These are phyloP conservation scores for Danionella dracula DNA, from an alignment of 2,797 vertebrate species.

Conservation along the genomic window DNA sequence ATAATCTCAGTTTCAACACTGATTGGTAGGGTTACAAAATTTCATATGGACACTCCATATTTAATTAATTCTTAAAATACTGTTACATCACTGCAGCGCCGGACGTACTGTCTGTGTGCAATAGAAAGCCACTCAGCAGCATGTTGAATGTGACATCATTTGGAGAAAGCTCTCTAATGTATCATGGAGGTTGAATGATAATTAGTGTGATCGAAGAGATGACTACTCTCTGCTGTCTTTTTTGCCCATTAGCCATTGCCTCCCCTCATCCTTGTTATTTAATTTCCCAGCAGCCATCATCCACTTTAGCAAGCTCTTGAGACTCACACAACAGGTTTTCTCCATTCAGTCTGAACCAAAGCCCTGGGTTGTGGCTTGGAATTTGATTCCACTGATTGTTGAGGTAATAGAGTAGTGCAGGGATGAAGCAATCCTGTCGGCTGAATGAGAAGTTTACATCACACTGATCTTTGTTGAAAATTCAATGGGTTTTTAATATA, in stretches of 20 bases:
- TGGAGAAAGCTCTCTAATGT: background rate
- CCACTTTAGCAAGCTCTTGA: constrained; percentile 12
- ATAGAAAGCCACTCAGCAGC: too few relatives aligned
- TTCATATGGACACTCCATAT: too few relatives aligned
- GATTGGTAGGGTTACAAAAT: too few relatives aligned
- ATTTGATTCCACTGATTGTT: background rate
- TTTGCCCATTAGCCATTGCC: background rate
- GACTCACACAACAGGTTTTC: background rate
- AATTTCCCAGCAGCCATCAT: constrained; percentile 6
- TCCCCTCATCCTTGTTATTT: background rate
- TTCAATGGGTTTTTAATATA: too few relatives aligned
- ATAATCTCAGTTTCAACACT: too few relatives aligned
- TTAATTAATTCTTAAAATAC: too few relatives aligned
- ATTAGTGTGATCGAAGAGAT: background rate
- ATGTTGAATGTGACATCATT: background rate
- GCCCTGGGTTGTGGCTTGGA: background rate
- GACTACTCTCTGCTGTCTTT: background rate
- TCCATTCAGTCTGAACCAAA: background rate
- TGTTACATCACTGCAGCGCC: too few relatives aligned
- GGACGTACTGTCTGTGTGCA: too few relatives aligned
- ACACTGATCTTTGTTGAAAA: too few relatives aligned
- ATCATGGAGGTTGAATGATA: background rate
- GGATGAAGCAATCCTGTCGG: too few relatives aligned
- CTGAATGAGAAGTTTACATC: too few relatives aligned
- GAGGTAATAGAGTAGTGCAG: background rate